Conservation (phyloP, 37 sponge, comb jelly and placozoan genomes). For the Ephydatia muelleri region DNA sequence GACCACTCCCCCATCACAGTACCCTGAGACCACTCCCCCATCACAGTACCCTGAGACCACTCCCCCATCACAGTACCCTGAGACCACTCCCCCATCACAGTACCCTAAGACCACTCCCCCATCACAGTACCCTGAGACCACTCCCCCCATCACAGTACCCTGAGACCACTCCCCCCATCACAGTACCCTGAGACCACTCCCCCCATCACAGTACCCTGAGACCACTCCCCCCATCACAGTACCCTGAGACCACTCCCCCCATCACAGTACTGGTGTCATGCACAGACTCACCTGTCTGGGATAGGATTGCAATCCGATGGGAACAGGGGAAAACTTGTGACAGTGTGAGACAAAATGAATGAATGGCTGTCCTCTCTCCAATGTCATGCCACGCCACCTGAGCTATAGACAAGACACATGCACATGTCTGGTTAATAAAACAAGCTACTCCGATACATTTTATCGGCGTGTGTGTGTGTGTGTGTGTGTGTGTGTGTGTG, state of each 20-base stretch:
- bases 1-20: too few relatives aligned
- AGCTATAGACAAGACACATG: conserved; percentile 53
- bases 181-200: neutral
- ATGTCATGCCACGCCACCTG: conserved; percentile 53
- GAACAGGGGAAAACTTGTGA: conserved; percentile 57
- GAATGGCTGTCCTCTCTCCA: conserved; percentile 30
- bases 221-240: neutral
- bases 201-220: neutral
- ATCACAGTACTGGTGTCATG: neutral
- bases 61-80: too few relatives aligned
- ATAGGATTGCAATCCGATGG: conserved; percentile 58
- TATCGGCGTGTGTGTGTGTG: conserved; percentile 7
- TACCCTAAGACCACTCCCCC: too few relatives aligned
- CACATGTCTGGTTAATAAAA: too few relatives aligned
- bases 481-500: neutral
- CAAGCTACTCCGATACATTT: too few relatives aligned
- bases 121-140: too few relatives aligned
- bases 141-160: too few relatives aligned
- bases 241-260: neutral
- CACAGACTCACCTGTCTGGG: conserved; percentile 71
- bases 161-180: too few relatives aligned
- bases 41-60: too few relatives aligned
- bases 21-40: too few relatives aligned
- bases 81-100: too few relatives aligned
- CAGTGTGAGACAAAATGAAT: conserved; percentile 33